phyloP scores from a whole-genome alignment of 2,797 vertebrate species.

The Uromys caudimaculatus region DNA sequence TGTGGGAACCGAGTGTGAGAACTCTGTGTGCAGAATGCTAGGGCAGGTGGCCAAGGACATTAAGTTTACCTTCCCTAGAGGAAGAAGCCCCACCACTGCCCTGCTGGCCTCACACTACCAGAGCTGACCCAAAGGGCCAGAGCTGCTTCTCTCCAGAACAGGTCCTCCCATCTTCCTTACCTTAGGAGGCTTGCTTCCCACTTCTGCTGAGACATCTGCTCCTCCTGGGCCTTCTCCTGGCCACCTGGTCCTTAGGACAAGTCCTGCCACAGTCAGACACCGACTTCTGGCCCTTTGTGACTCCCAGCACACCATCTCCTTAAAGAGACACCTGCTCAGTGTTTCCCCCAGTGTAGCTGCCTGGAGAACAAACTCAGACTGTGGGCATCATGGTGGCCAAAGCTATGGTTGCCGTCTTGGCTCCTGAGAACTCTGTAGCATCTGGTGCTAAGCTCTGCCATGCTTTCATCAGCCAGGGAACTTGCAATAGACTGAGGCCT shows the following conservation, averaged over 20 bases:
- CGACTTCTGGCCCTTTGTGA: constrained; percentile 23
- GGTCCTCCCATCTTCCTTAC: background rate
- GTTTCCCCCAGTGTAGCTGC: background rate
- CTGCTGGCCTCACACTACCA: background rate
- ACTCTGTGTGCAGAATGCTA: constrained; percentile 76
- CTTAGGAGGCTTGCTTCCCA: constrained; percentile 18
- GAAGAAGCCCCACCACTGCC: background rate
- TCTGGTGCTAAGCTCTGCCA: background rate
- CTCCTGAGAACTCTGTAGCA: background rate
- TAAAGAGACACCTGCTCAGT: constrained; percentile 57
- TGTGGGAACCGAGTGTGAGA: constrained; percentile 76
- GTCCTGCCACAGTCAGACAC: background rate
- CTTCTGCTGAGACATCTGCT: constrained; percentile 35
- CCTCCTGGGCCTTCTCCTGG: background rate
- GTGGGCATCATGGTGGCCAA: background rate
- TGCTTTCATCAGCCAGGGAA: background rate
- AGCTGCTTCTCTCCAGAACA: constrained; percentile 38
- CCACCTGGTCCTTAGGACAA: constrained; percentile 48
- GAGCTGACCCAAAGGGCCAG: background rate
- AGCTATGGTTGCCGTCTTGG: background rate
- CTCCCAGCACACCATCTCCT: constrained; percentile 34
- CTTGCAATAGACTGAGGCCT: background rate
- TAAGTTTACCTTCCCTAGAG: constrained; percentile 84
- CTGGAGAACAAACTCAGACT: background rate
- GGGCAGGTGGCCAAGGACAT: constrained; percentile 84